Conservation (phyloP, 2,113 vertebrate genomes). For the Pristiophorus japonicus region DNA sequence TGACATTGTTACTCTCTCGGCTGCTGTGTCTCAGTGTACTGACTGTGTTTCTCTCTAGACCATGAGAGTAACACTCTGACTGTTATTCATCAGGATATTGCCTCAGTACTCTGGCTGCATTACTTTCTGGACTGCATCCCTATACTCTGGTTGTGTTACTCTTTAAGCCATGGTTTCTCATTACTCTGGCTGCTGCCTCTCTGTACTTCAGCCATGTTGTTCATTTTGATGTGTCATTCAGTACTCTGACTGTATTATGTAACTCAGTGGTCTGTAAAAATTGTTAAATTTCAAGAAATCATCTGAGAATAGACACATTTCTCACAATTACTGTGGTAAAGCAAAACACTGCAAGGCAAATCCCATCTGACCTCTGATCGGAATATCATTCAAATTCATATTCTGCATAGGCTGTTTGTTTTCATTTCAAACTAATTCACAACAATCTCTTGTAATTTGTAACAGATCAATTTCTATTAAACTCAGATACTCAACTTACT, state of each 20-base stretch:
- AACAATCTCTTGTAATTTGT: neutral
- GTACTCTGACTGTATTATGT: neutral
- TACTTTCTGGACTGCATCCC: neutral
- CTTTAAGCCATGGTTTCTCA: neutral
- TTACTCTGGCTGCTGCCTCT: neutral
- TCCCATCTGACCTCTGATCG: neutral
- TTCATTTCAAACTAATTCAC: slow-evolving; percentile 8
- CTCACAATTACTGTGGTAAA: neutral
- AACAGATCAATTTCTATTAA: slow-evolving; percentile 12
- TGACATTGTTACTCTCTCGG: no score
- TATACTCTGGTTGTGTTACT: no score
- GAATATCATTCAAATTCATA: neutral
- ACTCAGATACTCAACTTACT: neutral
- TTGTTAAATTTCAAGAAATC: neutral
- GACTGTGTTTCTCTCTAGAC: neutral
- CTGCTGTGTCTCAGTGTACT: neutral
- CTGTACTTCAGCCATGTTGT: neutral
- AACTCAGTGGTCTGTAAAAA: neutral
- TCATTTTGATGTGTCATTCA: neutral
- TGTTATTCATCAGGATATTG: neutral
- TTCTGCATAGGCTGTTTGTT: neutral
- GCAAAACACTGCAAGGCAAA: neutral
- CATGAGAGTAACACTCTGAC: neutral
- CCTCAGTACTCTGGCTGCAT: neutral
- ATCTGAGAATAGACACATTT: neutral